Percentiles rank a stretch among this genome's conserved stretches.
Evolutionary conservation across 2,888 invertebrate genomes (phyloP).

Genomic region (Drosophila nr. perissopoda): DNA sequence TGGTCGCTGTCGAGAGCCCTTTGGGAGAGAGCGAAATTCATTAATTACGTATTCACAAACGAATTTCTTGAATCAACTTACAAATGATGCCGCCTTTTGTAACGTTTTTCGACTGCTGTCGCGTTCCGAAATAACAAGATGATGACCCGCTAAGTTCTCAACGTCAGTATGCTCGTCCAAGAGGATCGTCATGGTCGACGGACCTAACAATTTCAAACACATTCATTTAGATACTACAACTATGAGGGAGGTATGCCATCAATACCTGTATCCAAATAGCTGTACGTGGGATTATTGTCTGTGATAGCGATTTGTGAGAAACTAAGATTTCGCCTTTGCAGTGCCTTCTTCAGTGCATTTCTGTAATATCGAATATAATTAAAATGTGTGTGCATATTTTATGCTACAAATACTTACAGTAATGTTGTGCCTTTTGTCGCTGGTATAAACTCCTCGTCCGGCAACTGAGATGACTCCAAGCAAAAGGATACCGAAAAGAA

Average conservation of each 20-base stretch:
- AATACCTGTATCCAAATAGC: conserved; percentile 82
- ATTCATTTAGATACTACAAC: not conserved
- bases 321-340: conserved; percentile 88
- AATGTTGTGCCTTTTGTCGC: conserved; percentile 88
- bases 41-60: not conserved
- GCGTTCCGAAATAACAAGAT: conserved; percentile 83
- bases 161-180: conserved; percentile 84
- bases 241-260: no score
- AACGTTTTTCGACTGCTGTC: conserved; percentile 82
- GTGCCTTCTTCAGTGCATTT: conserved; percentile 87
- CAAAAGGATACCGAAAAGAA: conserved; percentile 90
- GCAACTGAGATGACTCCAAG: conserved; percentile 85
- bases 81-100: conserved; percentile 85
- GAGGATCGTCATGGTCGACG: conserved; percentile 77
- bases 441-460: conserved; percentile 88
- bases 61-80: conserved; percentile 54
- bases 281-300: conserved; percentile 82
- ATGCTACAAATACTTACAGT: conserved; percentile 86
- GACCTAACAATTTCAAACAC: conserved; percentile 61
- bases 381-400: not conserved
- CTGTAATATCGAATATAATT: conserved; percentile 83
- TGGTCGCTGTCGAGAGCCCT: conserved; percentile 84
- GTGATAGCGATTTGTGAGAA: conserved; percentile 84
- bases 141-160: conserved; percentile 84
- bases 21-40: not conserved